Conservation (phyloP, 2,113 vertebrate species). For the Dasyprocta punctata region DNA sequence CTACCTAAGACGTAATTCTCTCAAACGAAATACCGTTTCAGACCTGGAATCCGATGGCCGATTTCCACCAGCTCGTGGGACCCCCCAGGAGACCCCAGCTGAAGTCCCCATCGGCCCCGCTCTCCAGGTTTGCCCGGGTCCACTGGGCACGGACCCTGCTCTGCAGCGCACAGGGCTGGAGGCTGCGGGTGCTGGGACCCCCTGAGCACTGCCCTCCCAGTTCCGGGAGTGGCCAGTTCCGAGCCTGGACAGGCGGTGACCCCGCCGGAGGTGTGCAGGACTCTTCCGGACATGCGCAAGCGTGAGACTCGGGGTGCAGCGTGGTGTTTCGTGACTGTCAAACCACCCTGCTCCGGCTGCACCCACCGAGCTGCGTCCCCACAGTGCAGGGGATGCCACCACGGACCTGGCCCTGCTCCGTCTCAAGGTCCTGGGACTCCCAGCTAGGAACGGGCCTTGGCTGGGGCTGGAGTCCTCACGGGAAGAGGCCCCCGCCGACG, state of each 20-base stretch:
- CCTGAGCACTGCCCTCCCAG: background rate
- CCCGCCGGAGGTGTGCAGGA: background rate
- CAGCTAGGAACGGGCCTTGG: background rate
- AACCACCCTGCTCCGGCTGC: background rate
- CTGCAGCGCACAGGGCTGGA: background rate
- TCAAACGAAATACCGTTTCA: background rate
- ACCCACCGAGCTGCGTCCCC: background rate
- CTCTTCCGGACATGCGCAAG: background rate
- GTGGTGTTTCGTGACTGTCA: background rate
- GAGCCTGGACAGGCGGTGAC: background rate
- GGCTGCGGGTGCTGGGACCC: background rate
- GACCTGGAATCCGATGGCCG: background rate
- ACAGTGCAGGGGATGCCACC: too few relatives aligned
- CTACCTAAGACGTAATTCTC: background rate
- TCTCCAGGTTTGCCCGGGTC: background rate
- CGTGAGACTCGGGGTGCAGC: rapidly evolving
- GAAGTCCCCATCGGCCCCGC: background rate
- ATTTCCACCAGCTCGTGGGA: background rate
- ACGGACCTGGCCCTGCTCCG: background rate
- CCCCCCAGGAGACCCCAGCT: background rate
- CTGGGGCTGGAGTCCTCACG: background rate
- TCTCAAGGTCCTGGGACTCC: background rate
- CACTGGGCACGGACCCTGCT: background rate
- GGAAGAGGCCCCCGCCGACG: background rate
- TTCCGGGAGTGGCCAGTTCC: background rate